Evolutionary conservation across 2,888 invertebrate genomes (phyloP).

Genomic region (Epistrophe grossulariae): DNA sequence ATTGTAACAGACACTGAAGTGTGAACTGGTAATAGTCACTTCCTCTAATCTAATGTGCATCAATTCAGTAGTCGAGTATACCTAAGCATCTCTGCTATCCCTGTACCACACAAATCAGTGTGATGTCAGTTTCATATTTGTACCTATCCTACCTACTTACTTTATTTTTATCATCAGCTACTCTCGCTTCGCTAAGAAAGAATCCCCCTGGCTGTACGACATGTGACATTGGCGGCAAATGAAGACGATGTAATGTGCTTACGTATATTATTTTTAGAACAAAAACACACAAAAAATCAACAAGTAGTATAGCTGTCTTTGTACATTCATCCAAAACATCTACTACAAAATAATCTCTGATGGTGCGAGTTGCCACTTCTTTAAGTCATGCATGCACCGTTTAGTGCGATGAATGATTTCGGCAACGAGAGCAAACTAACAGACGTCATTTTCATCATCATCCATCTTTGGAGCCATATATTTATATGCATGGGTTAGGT

Average conservation of each 20-base stretch:
- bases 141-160: not conserved
- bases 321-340: not conserved
- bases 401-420: constrained; percentile 31
- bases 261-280: constrained; percentile 64
- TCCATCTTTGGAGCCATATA: not conserved
- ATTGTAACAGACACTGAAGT: constrained; percentile 43
- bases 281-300: constrained; percentile 50
- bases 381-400: constrained; percentile 50
- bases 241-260: constrained; percentile 4
- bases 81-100: not conserved
- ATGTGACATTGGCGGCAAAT: constrained; percentile 34
- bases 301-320: constrained; percentile 43
- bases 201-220: constrained; percentile 15
- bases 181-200: not conserved
- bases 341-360: constrained; percentile 10
- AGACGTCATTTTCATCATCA: constrained; percentile 17
- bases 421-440: not conserved
- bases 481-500: too few relatives aligned
- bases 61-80: constrained; percentile 51
- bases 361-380: constrained; percentile 26
- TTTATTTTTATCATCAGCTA: constrained; percentile 3
- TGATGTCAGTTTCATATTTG: constrained; percentile 13
- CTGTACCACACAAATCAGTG: constrained; percentile 15
- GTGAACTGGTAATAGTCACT: constrained; percentile 67
- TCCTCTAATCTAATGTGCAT: constrained; percentile 73